Evolutionary conservation across 2,113 vertebrate species (phyloP).

Genomic region (Ptyas mucosa): DNA sequence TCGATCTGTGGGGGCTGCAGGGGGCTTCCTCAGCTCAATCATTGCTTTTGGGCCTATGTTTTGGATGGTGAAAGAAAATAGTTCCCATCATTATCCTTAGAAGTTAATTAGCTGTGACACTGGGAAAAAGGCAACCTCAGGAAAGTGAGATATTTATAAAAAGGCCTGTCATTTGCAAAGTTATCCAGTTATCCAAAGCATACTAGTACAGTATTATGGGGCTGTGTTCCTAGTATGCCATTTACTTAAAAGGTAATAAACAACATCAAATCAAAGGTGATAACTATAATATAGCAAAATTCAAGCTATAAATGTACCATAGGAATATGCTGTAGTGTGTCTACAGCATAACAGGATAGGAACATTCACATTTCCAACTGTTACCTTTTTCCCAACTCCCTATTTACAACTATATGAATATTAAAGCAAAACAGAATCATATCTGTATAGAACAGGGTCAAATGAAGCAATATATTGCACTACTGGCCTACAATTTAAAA

Average conservation of each 20-base stretch:
- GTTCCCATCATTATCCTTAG: conserved; percentile 65
- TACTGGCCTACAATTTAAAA: background rate
- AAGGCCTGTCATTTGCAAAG: conserved; percentile 56
- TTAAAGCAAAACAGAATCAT: background rate
- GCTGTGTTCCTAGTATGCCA: conserved; percentile 53
- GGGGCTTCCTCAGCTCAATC: conserved; percentile 31
- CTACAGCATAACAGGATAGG: background rate
- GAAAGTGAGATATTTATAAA: conserved; percentile 67
- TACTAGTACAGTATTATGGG: conserved; percentile 45
- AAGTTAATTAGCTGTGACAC: conserved; percentile 72
- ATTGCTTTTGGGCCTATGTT: conserved; percentile 31
- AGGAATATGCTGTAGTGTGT: background rate
- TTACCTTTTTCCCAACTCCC: background rate
- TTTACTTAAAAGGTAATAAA: conserved; percentile 38
- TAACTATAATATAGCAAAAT: background rate
- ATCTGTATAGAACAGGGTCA: background rate
- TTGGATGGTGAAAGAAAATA: conserved; percentile 45
- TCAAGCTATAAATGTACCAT: background rate
- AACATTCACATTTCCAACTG: background rate
- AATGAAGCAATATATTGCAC: background rate
- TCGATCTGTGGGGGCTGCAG: conserved; percentile 8
- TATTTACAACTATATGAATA: background rate
- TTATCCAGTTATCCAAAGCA: conserved; percentile 51
- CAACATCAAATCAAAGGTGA: background rate
- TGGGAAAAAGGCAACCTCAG: conserved; percentile 65